Evolutionary conservation across 2,888 invertebrate species (phyloP).

Genomic region (Steromphala cineraria): DNA sequence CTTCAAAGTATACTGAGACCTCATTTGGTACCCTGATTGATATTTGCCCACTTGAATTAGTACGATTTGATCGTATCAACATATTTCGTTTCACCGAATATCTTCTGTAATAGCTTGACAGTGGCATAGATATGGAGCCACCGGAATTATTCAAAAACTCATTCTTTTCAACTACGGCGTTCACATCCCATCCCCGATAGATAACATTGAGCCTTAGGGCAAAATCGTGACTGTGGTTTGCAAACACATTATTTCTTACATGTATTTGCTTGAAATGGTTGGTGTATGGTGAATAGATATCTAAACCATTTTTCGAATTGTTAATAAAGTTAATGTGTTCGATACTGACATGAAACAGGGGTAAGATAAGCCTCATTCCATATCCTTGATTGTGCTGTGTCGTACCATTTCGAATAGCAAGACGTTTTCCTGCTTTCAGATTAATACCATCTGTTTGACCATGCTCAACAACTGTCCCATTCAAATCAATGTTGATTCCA

Average conservation of each 20-base stretch:
- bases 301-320: background rate
- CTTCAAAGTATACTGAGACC: conserved; percentile 22
- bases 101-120: background rate
- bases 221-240: background rate
- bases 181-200: too few species aligned
- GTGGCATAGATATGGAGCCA: too few species aligned
- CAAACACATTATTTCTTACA: background rate
- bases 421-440: background rate
- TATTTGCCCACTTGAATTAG: background rate
- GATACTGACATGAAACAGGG: background rate
- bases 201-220: background rate
- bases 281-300: background rate
- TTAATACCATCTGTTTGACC: background rate
- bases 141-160: background rate
- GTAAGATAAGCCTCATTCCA: background rate
- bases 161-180: background rate
- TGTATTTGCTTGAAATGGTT: background rate
- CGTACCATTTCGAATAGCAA: background rate
- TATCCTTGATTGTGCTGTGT: background rate
- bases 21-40: conserved; percentile 21
- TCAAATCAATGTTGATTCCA: background rate
- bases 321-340: background rate
- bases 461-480: background rate
- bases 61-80: background rate
- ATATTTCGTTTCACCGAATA: too few species aligned